Percentiles rank a stretch among this genome's conserved stretches.
phyloP scores from a whole-genome alignment of 2,888 invertebrate species.

The Ditylenchus weischeri region DNA sequence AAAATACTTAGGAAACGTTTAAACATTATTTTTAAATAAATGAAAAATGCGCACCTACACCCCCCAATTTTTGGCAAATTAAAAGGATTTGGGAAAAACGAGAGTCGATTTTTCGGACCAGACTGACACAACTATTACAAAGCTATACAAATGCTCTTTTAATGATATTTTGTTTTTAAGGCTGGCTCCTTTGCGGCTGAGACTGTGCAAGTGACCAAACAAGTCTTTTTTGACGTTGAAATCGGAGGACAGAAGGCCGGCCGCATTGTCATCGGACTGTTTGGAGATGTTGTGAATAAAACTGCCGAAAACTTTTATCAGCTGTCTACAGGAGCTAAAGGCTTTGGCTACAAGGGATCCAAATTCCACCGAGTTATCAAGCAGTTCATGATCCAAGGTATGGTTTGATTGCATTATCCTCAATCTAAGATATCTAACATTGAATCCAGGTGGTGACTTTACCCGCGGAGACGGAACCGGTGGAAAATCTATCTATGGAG shows the following conservation, averaged over 20 bases:
- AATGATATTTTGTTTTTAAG: neutral
- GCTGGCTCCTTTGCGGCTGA: neutral
- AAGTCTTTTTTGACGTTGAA: constrained; percentile 75
- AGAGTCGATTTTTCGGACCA: too few relatives aligned
- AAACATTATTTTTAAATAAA: too few relatives aligned
- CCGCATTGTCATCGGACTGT: constrained; percentile 77
- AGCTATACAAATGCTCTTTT: too few relatives aligned
- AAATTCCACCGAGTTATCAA: constrained; percentile 80
- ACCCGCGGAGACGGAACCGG: constrained; percentile 59
- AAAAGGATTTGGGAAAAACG: too few relatives aligned
- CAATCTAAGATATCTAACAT: neutral
- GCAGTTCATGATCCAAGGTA: constrained; percentile 87
- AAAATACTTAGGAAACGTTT: too few relatives aligned
- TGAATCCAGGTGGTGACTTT: constrained; percentile 56
- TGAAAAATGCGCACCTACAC: too few relatives aligned
- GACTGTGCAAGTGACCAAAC: neutral
- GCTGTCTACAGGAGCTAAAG: constrained; percentile 67
- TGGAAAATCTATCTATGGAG: constrained; percentile 58
- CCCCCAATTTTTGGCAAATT: too few relatives aligned
- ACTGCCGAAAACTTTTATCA: constrained; percentile 80
- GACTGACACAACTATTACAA: too few relatives aligned
- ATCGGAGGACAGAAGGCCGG: constrained; percentile 73
- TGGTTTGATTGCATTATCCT: too few relatives aligned
- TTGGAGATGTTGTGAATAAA: constrained; percentile 78
- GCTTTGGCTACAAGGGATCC: constrained; percentile 71